phyloP scores from a whole-genome alignment of 2,888 invertebrate species.

The Nesidiocoris tenuis region DNA sequence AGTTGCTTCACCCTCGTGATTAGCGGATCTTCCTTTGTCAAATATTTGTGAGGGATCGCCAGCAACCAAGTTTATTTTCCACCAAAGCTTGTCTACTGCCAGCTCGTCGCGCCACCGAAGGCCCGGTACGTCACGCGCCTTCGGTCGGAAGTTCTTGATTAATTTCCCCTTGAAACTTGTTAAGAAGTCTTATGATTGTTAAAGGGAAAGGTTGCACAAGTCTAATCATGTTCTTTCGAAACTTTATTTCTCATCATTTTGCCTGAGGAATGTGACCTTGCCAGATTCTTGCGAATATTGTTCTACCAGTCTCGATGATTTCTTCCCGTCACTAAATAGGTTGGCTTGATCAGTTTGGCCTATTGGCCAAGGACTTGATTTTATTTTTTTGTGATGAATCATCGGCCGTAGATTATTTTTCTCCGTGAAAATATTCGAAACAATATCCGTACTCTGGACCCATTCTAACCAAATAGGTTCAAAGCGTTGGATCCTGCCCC shows the following conservation, averaged over 20 bases:
- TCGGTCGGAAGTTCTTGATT: constrained; percentile 16
- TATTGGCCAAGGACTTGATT: too few relatives aligned
- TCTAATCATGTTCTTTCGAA: constrained; percentile 19
- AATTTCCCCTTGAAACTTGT: constrained; percentile 28
- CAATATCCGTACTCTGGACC: too few relatives aligned
- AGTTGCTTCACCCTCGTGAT: constrained; percentile 28
- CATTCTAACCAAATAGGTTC: too few relatives aligned
- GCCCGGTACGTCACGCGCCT: neutral
- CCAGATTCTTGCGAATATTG: too few relatives aligned
- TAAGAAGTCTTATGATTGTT: constrained; percentile 25
- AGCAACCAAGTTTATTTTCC: constrained; percentile 29
- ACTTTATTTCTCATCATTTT: neutral
- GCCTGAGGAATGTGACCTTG: neutral
- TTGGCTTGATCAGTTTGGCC: too few relatives aligned
- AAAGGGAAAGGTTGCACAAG: neutral
- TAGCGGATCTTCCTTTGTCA: constrained; percentile 36
- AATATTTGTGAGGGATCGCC: constrained; percentile 25
- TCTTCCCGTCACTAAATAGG: too few relatives aligned
- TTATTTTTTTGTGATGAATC: too few relatives aligned
- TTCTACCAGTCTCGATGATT: too few relatives aligned
- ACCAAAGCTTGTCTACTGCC: neutral
- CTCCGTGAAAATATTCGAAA: too few relatives aligned
- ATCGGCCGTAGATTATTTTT: too few relatives aligned
- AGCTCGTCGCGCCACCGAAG: neutral
- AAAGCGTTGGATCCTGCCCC: too few relatives aligned